phyloP scores from a whole-genome alignment of 2,113 vertebrate genomes.

The Ammodramus savannarum region DNA sequence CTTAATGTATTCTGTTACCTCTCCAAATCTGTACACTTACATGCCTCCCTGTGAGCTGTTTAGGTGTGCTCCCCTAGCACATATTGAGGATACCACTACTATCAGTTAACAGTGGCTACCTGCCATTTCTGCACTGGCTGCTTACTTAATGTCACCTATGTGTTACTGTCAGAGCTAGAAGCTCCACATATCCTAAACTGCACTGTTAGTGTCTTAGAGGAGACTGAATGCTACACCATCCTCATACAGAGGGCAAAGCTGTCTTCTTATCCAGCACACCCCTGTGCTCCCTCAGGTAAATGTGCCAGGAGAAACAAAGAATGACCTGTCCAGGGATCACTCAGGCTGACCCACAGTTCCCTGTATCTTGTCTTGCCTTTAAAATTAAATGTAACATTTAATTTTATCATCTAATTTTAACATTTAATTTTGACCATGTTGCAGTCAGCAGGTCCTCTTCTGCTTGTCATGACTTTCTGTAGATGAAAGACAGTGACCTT shows the following conservation, averaged over 20 bases:
- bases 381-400: background rate
- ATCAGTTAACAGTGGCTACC: background rate
- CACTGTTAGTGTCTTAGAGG: background rate
- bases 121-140: background rate
- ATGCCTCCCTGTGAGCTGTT: background rate
- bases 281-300: background rate
- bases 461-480: background rate
- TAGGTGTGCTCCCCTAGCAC: background rate
- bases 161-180: background rate
- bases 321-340: background rate
- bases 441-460: background rate
- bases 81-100: background rate
- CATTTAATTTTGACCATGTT: background rate
- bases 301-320: background rate
- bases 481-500: background rate
- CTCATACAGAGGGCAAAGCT: background rate
- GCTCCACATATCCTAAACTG: fast-evolving
- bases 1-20: background rate
- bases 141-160: background rate
- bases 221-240: background rate
- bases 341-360: background rate
- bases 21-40: background rate
- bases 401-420: too few relatives aligned
- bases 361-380: background rate
- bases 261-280: background rate